phyloP scores from a whole-genome alignment of 2,888 invertebrate species.

The Lithophane semibrunnea region DNA sequence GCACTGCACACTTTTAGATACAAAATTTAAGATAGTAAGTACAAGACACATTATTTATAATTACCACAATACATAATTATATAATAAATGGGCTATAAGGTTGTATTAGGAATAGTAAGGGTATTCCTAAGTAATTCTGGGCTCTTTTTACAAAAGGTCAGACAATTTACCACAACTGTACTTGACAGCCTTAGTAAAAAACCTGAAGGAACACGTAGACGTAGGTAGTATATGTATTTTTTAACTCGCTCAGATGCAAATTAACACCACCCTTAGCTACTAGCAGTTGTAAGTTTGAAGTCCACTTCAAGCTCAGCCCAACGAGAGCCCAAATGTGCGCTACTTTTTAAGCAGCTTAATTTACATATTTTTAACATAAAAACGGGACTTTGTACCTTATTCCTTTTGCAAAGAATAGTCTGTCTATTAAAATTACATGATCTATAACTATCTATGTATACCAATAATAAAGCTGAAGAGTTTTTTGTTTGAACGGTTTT shows the following conservation, averaged over 20 bases:
- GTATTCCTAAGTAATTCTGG: neutral
- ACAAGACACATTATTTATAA: constrained; percentile 13
- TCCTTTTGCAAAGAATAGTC: neutral
- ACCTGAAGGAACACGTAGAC: neutral
- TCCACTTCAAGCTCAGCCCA: constrained; percentile 3
- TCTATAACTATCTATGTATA: too few species aligned
- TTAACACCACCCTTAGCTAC: constrained; percentile 18
- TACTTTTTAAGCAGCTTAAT: constrained; percentile 9
- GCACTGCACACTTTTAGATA: constrained; percentile 13
- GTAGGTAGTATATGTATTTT: neutral
- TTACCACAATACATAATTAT: neutral
- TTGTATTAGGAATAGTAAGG: neutral
- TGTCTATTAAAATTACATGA: neutral
- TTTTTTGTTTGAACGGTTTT: too few species aligned
- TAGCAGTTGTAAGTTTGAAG: constrained; percentile 24
- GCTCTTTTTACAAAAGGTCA: neutral
- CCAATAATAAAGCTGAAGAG: too few species aligned
- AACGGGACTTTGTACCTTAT: neutral
- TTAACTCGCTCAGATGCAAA: constrained; percentile 18
- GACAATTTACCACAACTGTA: neutral
- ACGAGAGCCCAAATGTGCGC: constrained; percentile 5
- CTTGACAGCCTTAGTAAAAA: neutral
- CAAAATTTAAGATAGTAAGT: constrained; percentile 54
- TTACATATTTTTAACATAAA: constrained; percentile 15
- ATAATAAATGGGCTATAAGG: neutral